phyloP scores from a whole-genome alignment of 2,113 vertebrate genomes.

The Pipra filicauda region DNA sequence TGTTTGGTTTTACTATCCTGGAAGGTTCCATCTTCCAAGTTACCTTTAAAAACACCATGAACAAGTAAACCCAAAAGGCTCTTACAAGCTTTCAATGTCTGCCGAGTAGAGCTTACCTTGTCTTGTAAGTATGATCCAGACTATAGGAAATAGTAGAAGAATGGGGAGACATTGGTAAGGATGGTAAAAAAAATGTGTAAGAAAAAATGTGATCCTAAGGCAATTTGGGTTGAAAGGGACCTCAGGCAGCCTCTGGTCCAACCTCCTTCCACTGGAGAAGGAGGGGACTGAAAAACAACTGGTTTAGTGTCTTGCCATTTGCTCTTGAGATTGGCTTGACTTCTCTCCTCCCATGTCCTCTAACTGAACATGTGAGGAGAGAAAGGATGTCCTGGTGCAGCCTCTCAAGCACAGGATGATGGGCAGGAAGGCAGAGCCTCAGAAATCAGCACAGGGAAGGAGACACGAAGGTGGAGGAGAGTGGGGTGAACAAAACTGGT shows the following conservation, averaged over 20 bases:
- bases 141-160: neutral
- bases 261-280: neutral
- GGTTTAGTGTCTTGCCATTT: neutral
- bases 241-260: neutral
- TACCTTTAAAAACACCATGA: neutral
- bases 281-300: neutral
- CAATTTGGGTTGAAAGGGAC: neutral
- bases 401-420: neutral
- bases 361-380: neutral
- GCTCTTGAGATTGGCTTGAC: neutral
- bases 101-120: neutral
- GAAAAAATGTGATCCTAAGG: neutral
- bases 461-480: neutral
- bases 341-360: neutral
- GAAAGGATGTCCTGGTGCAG: neutral
- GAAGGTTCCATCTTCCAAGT: neutral
- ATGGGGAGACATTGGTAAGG: neutral
- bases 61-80: neutral
- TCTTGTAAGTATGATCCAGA: neutral
- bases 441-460: neutral
- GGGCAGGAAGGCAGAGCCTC: neutral
- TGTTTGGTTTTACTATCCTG: neutral
- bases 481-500: neutral
- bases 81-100: neutral
- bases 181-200: neutral